These are phyloP conservation scores for Xiphophorus hellerii DNA, from an alignment of 2,113 vertebrate species.

Conservation along the genomic window DNA sequence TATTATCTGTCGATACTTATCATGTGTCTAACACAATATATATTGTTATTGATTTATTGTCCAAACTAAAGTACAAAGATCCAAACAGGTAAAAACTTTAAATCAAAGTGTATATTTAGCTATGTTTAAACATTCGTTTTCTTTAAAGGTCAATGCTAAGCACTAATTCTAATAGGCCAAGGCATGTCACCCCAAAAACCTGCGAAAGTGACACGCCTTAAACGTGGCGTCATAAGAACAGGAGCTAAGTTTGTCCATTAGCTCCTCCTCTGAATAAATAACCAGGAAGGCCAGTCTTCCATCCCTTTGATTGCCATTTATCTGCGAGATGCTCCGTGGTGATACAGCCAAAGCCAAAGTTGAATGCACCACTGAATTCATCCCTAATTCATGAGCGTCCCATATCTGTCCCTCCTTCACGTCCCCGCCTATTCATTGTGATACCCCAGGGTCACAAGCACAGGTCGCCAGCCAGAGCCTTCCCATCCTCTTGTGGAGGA, in stretches of 20 bases:
- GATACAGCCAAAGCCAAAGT: constrained; percentile 69
- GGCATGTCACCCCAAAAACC: constrained; percentile 14
- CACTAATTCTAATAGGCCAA: background rate
- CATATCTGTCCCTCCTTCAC: constrained; percentile 56
- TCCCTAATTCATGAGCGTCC: constrained; percentile 76
- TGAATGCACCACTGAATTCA: constrained; percentile 69
- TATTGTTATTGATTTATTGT: too few species aligned
- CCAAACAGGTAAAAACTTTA: too few species aligned
- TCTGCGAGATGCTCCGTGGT: constrained; percentile 65
- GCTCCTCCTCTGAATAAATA: constrained; percentile 54
- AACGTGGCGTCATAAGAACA: constrained; percentile 20
- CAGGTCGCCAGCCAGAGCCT: constrained; percentile 67
- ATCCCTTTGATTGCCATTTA: constrained; percentile 62
- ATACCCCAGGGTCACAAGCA: constrained; percentile 67
- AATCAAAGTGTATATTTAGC: too few species aligned
- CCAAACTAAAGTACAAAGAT: background rate
- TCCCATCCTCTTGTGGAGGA: constrained; percentile 62
- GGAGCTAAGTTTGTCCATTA: constrained; percentile 16
- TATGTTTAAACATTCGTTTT: background rate
- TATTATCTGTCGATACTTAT: too few species aligned
- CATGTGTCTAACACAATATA: too few species aligned
- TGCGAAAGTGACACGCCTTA: constrained; percentile 29
- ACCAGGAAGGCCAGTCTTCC: constrained; percentile 55
- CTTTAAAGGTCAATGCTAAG: background rate
- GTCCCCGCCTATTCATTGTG: constrained; percentile 51